Percentiles rank a stretch among this genome's conserved stretches.
phyloP scores from a whole-genome alignment of 2,888 invertebrate genomes.

The Stegophylla sp. region DNA sequence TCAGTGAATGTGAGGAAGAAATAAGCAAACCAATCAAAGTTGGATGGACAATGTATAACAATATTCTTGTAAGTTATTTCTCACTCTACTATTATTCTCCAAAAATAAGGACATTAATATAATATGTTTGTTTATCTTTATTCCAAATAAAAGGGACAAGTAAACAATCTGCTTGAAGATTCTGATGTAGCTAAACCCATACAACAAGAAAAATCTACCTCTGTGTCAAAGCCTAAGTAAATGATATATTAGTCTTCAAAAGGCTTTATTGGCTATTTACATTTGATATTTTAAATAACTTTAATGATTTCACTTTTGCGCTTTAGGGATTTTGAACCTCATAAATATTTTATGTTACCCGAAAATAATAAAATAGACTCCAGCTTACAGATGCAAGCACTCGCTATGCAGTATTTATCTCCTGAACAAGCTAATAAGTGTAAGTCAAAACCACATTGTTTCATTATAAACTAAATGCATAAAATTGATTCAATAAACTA shows the following conservation, averaged over 20 bases:
- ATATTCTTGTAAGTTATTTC: slow-evolving; percentile 56
- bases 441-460: background rate
- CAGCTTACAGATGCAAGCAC: slow-evolving; percentile 69
- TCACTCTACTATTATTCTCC: background rate
- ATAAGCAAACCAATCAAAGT: slow-evolving; percentile 47
- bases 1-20: slow-evolving; percentile 38
- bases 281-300: background rate
- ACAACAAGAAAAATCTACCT: slow-evolving; percentile 6
- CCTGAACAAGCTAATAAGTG: slow-evolving; percentile 52
- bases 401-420: slow-evolving; percentile 69
- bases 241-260: slow-evolving; percentile 13
- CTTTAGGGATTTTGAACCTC: slow-evolving; percentile 32
- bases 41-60: slow-evolving; percentile 58
- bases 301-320: background rate
- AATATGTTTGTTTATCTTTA: too few species aligned
- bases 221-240: slow-evolving; percentile 22
- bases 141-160: slow-evolving; percentile 43
- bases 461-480: too few species aligned
- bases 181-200: slow-evolving; percentile 17
- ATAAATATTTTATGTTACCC: slow-evolving; percentile 24
- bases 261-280: background rate
- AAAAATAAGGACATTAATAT: background rate
- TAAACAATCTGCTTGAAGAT: slow-evolving; percentile 55
- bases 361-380: slow-evolving; percentile 65
- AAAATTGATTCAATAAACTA: too few species aligned